phyloP scores from a whole-genome alignment of 1,140 invertebrate species.

The Proctacanthus coquilletti region DNA sequence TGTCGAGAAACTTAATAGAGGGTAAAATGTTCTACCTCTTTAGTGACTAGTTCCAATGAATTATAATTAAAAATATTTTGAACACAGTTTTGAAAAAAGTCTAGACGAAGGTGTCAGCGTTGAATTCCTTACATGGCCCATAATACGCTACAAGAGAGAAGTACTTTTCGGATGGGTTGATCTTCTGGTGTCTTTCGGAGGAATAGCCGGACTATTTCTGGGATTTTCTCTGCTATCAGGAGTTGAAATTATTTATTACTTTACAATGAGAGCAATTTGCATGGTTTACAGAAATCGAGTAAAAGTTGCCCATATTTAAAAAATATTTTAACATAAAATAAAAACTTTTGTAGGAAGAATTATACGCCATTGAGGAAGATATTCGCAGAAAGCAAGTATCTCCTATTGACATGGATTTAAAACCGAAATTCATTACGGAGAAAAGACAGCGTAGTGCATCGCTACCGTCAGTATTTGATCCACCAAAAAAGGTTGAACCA shows the following conservation, averaged over 20 bases:
- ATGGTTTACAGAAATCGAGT: conserved; percentile 34
- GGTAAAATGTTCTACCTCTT: conserved; percentile 26
- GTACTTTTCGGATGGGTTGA: conserved; percentile 65
- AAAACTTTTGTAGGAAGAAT: conserved; percentile 15
- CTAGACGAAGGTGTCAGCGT: conserved; percentile 19
- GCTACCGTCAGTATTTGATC: too few relatives aligned
- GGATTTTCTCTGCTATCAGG: conserved; percentile 56
- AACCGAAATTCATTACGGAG: too few relatives aligned
- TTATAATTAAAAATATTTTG: too few relatives aligned
- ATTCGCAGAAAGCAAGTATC: conserved; percentile 20
- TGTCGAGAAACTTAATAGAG: conserved; percentile 49
- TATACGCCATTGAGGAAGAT: conserved; percentile 22
- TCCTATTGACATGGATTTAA: conserved; percentile 17
- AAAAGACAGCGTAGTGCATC: too few relatives aligned
- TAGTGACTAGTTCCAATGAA: too few relatives aligned
- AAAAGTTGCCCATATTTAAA: not conserved
- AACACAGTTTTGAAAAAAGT: too few relatives aligned
- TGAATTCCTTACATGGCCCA: conserved; percentile 51
- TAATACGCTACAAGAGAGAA: conserved; percentile 54
- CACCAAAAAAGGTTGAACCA: too few relatives aligned
- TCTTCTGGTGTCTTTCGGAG: conserved; percentile 41
- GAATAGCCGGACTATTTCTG: conserved; percentile 55
- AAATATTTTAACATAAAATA: not conserved
- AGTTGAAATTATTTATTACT: conserved; percentile 57
- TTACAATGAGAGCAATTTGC: conserved; percentile 49